Percentiles rank a stretch among this genome's conserved stretches.
phyloP scores from a whole-genome alignment of 2,797 vertebrate genomes.

The Chelon labrosus region DNA sequence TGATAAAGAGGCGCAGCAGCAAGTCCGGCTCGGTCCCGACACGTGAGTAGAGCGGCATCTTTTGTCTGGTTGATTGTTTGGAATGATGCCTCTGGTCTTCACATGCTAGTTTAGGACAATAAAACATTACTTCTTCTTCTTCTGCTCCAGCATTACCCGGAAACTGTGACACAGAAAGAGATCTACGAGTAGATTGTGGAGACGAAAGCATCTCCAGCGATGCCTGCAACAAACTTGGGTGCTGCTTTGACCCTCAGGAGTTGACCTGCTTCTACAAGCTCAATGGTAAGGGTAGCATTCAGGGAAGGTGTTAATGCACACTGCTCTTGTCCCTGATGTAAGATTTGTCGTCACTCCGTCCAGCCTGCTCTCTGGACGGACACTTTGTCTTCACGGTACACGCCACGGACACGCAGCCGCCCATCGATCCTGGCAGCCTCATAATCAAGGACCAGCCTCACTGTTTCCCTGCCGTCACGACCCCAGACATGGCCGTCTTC shows the following conservation, averaged over 20 bases:
- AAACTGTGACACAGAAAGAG: conserved; percentile 54
- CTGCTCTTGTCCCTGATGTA: not conserved
- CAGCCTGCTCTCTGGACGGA: conserved; percentile 81
- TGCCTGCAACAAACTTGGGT: conserved; percentile 69
- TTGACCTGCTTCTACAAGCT: conserved; percentile 75
- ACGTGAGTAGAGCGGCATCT: conserved; percentile 55
- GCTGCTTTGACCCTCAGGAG: conserved; percentile 68
- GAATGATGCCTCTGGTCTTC: not conserved
- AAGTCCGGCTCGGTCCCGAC: conserved; percentile 8
- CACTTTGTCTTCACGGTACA: conserved; percentile 80
- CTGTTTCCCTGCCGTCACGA: conserved; percentile 69
- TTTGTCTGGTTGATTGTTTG: too few relatives aligned
- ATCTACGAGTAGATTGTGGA: conserved; percentile 69
- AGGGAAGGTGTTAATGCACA: too few relatives aligned
- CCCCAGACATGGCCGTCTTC: conserved; percentile 69
- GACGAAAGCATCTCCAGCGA: conserved; percentile 37
- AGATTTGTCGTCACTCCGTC: not conserved
- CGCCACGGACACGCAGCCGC: conserved; percentile 44
- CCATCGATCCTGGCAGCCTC: conserved; percentile 61
- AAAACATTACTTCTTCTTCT: not conserved
- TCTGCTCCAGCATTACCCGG: conserved; percentile 48
- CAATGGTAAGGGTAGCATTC: conserved; percentile 58
- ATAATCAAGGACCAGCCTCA: conserved; percentile 66
- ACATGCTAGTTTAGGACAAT: not conserved
- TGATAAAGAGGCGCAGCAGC: conserved; percentile 49